Evolutionary conservation across 2,888 invertebrate species (phyloP).

Genomic region (Helobdella robusta): DNA sequence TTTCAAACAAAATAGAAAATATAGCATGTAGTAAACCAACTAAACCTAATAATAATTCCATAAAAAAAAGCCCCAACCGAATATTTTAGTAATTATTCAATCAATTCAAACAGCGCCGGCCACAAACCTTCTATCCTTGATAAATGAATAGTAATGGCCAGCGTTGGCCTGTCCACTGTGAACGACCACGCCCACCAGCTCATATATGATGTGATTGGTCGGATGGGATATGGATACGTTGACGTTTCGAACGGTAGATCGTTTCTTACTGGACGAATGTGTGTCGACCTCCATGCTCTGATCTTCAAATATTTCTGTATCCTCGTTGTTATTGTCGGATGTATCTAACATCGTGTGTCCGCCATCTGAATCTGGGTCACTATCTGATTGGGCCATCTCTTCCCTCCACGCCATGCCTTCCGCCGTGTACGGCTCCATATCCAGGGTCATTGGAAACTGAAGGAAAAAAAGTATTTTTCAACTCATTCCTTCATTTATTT

Average conservation of each 20-base stretch:
- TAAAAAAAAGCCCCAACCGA: too few species aligned
- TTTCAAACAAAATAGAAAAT: neutral
- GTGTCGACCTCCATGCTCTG: neutral
- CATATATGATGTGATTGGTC: constrained; percentile 48
- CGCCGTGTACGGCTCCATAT: constrained; percentile 54
- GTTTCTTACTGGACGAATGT: neutral
- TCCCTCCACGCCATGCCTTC: constrained; percentile 48
- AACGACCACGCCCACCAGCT: constrained; percentile 53
- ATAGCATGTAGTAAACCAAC: neutral
- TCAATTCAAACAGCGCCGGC: too few species aligned
- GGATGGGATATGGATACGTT: constrained; percentile 2
- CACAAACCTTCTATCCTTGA: constrained; percentile 47
- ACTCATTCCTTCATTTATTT: neutral
- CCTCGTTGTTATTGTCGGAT: neutral
- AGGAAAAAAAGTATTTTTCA: neutral
- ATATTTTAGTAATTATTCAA: too few species aligned
- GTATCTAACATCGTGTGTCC: neutral
- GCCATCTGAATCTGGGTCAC: neutral
- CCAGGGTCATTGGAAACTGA: constrained; percentile 53
- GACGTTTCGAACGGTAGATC: neutral
- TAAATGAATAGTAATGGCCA: constrained; percentile 55
- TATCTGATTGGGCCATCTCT: constrained; percentile 7
- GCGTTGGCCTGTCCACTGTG: constrained; percentile 55
- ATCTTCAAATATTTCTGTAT: neutral
- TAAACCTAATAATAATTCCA: too few species aligned